These are phyloP conservation scores for Rhyzopertha dominica DNA, from an alignment of 1,140 invertebrate genomes.

Conservation along the genomic window DNA sequence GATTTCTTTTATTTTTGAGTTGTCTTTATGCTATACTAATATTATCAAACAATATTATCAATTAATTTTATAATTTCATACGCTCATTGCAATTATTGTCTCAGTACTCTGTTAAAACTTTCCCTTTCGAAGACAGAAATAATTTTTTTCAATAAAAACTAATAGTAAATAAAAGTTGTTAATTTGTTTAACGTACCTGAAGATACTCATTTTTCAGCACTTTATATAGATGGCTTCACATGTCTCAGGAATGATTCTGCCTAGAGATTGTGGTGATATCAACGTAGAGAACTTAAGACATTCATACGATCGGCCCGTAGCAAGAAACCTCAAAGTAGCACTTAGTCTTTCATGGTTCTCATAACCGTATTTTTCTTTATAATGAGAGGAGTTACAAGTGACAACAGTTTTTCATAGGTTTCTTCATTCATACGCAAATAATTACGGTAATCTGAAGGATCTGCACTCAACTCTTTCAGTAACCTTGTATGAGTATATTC, in stretches of 20 bases:
- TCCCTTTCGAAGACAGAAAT: too few species aligned
- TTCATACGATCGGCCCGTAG: constrained; percentile 24
- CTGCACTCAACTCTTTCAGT: constrained; percentile 10
- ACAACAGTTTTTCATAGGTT: constrained; percentile 22
- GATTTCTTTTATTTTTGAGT: too few species aligned
- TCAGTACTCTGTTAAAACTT: too few species aligned
- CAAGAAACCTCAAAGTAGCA: constrained; percentile 33
- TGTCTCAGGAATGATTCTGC: constrained; percentile 34
- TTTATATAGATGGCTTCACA: constrained; percentile 26
- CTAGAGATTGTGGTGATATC: constrained; percentile 30
- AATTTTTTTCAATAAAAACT: not conserved
- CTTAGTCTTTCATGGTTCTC: constrained; percentile 28
- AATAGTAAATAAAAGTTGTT: not conserved
- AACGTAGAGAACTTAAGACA: constrained; percentile 33
- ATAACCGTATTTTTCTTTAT: constrained; percentile 28
- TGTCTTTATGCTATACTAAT: too few species aligned
- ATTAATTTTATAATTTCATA: too few species aligned
- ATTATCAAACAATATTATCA: too few species aligned
- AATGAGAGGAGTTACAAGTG: constrained; percentile 26
- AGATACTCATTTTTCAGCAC: constrained; percentile 11
- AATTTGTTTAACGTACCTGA: constrained; percentile 17
- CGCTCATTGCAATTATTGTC: too few species aligned
- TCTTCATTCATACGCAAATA: constrained; percentile 33
- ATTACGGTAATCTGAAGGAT: constrained; percentile 23
- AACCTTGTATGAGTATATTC: constrained; percentile 7